phyloP scores from a whole-genome alignment of 2,888 invertebrate genomes.

The Zaprionus obscuricornis region DNA sequence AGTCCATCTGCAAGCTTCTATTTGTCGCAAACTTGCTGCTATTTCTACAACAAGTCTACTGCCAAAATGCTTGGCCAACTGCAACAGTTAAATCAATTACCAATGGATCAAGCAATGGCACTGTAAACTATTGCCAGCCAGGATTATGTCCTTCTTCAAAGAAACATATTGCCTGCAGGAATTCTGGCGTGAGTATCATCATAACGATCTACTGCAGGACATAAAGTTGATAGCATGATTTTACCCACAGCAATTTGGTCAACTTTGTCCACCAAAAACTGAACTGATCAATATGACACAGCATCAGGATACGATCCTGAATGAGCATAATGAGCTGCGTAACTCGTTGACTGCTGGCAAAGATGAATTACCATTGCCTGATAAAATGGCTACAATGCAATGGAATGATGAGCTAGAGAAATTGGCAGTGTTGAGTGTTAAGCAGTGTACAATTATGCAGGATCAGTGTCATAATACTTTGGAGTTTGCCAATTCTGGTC shows the following conservation, averaged over 20 bases:
- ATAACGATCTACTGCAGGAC: background rate
- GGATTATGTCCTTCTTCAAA: slow-evolving; percentile 41
- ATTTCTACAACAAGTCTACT: slow-evolving; percentile 9
- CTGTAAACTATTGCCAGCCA: slow-evolving; percentile 48
- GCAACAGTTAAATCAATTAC: too few relatives aligned
- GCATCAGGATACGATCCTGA: slow-evolving; percentile 42
- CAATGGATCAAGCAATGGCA: too few relatives aligned
- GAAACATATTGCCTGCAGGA: slow-evolving; percentile 59
- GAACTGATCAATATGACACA: slow-evolving; percentile 40
- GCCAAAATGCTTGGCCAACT: slow-evolving; percentile 10
- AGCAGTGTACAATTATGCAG: slow-evolving; percentile 37
- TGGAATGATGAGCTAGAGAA: slow-evolving; percentile 53
- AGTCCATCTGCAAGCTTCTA: slow-evolving; percentile 6
- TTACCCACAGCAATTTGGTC: slow-evolving; percentile 27
- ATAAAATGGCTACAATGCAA: slow-evolving; percentile 61
- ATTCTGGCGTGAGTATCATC: slow-evolving; percentile 52
- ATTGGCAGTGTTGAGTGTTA: slow-evolving; percentile 53
- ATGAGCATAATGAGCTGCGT: slow-evolving; percentile 49
- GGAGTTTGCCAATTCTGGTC: slow-evolving; percentile 52
- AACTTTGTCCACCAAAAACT: slow-evolving; percentile 23
- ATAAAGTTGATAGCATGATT: slow-evolving; percentile 1
- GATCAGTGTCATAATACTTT: slow-evolving; percentile 61
- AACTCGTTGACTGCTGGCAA: slow-evolving; percentile 54
- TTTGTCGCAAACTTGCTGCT: slow-evolving; percentile 7
- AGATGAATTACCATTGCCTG: slow-evolving; percentile 34